Conservation (phyloP, 92 coral and sea anemone genomes). For the Scolanthus callimorphus region DNA sequence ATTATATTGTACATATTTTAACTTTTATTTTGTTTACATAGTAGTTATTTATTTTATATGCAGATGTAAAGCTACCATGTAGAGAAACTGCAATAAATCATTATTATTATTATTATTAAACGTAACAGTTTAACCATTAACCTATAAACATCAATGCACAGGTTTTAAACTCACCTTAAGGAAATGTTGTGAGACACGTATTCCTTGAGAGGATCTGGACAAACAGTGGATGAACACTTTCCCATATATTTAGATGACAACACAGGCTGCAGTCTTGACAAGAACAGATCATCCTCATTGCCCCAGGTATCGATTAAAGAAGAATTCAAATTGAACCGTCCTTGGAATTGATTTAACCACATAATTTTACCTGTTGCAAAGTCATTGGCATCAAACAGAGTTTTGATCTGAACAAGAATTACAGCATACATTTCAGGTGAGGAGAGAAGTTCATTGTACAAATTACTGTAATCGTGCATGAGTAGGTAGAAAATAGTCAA, state of each 20-base stretch:
- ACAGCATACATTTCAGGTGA: slow-evolving; percentile 20
- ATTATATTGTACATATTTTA: too few relatives aligned
- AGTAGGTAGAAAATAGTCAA: slow-evolving; percentile 16
- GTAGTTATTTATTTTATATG: too few relatives aligned
- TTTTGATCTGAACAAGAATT: neutral
- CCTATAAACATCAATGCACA: too few relatives aligned
- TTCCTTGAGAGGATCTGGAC: slow-evolving; percentile 40
- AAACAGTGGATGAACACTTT: slow-evolving; percentile 33
- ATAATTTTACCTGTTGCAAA: slow-evolving; percentile 24
- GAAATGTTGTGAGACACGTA: slow-evolving; percentile 1
- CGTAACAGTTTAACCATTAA: too few relatives aligned
- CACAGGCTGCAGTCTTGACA: slow-evolving; percentile 33
- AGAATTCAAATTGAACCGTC: slow-evolving; percentile 26
- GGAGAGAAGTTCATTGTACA: slow-evolving; percentile 16
- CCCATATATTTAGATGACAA: slow-evolving; percentile 15
- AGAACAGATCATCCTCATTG: slow-evolving; percentile 41
- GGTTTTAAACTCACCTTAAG: neutral
- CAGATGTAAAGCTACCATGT: too few relatives aligned
- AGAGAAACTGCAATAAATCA: too few relatives aligned
- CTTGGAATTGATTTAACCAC: slow-evolving; percentile 33
- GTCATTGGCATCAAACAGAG: slow-evolving; percentile 10
- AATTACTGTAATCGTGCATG: slow-evolving; percentile 9
- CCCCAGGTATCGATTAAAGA: slow-evolving; percentile 41
- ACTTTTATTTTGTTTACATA: too few relatives aligned
- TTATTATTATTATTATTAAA: too few relatives aligned